phyloP scores from a whole-genome alignment of 2,113 vertebrate species.

The Nothocercus nigrocapillus region DNA sequence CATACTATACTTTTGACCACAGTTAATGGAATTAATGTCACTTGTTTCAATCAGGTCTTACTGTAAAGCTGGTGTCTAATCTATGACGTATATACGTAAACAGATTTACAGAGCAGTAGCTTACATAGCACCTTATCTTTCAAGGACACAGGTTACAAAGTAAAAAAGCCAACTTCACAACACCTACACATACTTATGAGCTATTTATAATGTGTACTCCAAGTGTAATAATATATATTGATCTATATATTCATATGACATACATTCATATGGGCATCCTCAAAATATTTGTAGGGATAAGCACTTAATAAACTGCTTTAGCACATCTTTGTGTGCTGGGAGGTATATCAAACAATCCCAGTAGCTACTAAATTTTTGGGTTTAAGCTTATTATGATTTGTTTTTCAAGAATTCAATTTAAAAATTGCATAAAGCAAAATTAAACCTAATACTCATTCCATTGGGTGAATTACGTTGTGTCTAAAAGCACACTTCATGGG shows the following conservation, averaged over 20 bases:
- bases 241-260: background rate
- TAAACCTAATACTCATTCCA: background rate
- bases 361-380: accelerated
- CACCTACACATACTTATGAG: background rate
- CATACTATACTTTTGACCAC: conserved; percentile 12
- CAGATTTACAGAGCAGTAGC: conserved; percentile 27
- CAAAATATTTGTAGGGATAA: background rate
- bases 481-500: background rate
- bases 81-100: conserved; percentile 62
- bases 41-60: conserved; percentile 28
- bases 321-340: background rate
- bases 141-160: conserved; percentile 38
- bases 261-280: background rate
- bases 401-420: background rate
- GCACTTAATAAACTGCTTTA: background rate
- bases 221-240: accelerated
- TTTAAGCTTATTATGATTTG: background rate
- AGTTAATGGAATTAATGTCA: conserved; percentile 66
- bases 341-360: background rate
- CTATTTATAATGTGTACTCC: background rate
- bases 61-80: conserved; percentile 43
- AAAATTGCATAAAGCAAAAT: background rate
- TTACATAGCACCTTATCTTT: background rate
- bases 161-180: background rate
- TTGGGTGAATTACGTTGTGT: background rate